phyloP scores from a whole-genome alignment of 2,113 vertebrate species.

The Hiodon tergisus region DNA sequence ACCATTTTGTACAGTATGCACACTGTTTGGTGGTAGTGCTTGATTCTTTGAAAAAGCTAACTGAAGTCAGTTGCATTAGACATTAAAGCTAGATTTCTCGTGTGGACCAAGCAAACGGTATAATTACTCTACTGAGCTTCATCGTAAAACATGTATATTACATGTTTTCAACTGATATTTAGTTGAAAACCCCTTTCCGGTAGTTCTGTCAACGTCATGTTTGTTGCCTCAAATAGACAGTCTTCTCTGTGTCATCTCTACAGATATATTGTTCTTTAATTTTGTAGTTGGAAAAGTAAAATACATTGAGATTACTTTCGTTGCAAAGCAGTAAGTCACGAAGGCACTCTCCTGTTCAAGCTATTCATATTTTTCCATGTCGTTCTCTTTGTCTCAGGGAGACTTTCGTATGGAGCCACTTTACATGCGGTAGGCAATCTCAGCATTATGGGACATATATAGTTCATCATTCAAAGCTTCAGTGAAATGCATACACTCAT shows the following conservation, averaged over 20 bases:
- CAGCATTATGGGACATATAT: not conserved
- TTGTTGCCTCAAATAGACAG: not conserved
- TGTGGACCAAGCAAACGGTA: not conserved
- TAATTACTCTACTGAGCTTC: not conserved
- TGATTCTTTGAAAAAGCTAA: not conserved
- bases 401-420: not conserved
- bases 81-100: not conserved
- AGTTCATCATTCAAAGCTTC: constrained; percentile 7
- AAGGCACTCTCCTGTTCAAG: no score
- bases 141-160: not conserved
- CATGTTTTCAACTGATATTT: not conserved
- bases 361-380: no score
- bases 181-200: no score
- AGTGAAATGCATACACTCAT: constrained; percentile 1
- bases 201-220: not conserved
- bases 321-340: no score
- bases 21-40: not conserved
- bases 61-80: not conserved
- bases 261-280: not conserved
- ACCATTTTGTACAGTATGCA: not conserved
- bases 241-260: not conserved
- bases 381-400: not conserved
- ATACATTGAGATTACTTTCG: no score
- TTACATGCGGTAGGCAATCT: not conserved
- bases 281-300: no score